These are phyloP conservation scores for Malurus splendens DNA, from an alignment of 2,797 vertebrate species.

Conservation along the genomic window DNA sequence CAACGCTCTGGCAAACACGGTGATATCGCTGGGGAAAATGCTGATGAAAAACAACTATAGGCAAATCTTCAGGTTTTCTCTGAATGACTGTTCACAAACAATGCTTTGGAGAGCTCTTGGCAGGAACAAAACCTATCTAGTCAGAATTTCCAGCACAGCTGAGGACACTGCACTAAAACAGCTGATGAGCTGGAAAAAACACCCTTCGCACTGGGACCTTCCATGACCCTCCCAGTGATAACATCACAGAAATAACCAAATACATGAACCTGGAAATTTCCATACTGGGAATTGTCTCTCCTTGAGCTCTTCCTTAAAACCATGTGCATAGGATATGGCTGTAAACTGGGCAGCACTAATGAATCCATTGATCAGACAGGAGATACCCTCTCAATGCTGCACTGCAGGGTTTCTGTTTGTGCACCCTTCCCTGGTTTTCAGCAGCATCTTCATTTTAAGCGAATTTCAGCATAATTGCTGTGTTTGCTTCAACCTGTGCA, in stretches of 20 bases:
- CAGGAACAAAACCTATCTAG: not conserved
- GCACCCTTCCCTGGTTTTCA: conserved; percentile 48
- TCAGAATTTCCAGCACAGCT: conserved; percentile 46
- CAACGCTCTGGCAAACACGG: not conserved
- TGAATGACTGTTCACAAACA: conserved; percentile 13
- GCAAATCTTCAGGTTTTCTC: conserved; percentile 18
- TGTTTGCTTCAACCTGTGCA: conserved; percentile 57
- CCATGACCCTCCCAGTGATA: not conserved
- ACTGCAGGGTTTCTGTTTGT: conserved; percentile 44
- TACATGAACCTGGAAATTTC: not conserved
- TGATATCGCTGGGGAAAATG: not conserved
- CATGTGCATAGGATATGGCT: not conserved
- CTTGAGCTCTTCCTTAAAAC: not conserved
- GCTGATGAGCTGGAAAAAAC: conserved; percentile 5
- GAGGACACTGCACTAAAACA: not conserved
- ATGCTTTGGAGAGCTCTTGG: not conserved
- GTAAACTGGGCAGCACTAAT: not conserved
- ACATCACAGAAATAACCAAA: not conserved
- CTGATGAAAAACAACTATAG: not conserved
- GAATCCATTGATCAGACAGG: conserved; percentile 17
- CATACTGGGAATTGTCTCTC: not conserved
- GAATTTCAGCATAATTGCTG: conserved; percentile 52
- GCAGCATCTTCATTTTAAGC: conserved; percentile 54
- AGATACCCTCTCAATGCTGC: conserved; percentile 2
- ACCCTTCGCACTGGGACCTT: not conserved